These are phyloP conservation scores for Merodon equestris DNA, from an alignment of 2,888 invertebrate species.

Conservation along the genomic window DNA sequence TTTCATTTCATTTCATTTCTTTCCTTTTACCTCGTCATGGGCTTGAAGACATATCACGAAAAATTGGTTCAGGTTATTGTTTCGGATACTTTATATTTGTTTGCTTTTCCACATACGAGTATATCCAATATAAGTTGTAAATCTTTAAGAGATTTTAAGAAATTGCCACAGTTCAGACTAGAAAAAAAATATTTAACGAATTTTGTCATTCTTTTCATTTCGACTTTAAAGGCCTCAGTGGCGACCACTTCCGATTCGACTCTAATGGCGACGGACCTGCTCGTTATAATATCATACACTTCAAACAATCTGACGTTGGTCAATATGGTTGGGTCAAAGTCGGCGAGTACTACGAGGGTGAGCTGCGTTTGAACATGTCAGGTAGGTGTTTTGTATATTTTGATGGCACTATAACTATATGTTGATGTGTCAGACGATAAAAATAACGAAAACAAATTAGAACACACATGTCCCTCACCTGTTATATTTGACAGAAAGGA, in stretches of 20 bases:
- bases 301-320: slow-evolving; percentile 88
- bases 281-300: slow-evolving; percentile 96
- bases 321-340: slow-evolving; percentile 92
- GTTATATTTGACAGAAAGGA: slow-evolving; percentile 18
- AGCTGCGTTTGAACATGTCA: slow-evolving; percentile 87
- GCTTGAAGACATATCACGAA: slow-evolving; percentile 27
- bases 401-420: slow-evolving; percentile 36
- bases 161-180: neutral
- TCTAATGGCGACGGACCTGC: slow-evolving; percentile 95
- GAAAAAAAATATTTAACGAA: neutral
- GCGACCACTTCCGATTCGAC: slow-evolving; percentile 94
- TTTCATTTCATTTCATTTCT: too few species aligned
- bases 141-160: too few species aligned
- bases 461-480: neutral
- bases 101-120: too few species aligned
- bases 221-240: slow-evolving; percentile 94
- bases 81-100: neutral
- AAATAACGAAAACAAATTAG: slow-evolving; percentile 24
- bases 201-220: slow-evolving; percentile 14
- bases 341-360: slow-evolving; percentile 91
- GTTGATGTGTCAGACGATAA: slow-evolving; percentile 30
- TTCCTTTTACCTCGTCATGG: slow-evolving; percentile 18
- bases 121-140: too few species aligned
- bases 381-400: slow-evolving; percentile 80
- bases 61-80: slow-evolving; percentile 33